Conservation (phyloP, 2,888 invertebrate species). For the Eurois occulta region DNA sequence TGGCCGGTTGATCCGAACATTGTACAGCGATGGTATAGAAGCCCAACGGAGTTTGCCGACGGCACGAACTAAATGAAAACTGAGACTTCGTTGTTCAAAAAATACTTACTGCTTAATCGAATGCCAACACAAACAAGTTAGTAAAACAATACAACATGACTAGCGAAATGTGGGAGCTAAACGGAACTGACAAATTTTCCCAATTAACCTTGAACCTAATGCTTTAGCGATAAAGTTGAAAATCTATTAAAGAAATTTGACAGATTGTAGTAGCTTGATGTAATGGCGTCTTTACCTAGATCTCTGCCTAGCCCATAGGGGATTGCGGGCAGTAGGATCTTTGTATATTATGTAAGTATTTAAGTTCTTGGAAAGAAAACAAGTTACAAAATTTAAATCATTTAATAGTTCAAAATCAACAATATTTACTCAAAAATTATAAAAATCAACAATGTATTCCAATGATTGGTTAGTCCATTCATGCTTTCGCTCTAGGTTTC, state of each 20-base stretch:
- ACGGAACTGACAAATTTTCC: too few species aligned
- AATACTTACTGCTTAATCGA: not conserved
- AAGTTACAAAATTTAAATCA: not conserved
- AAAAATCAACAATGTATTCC: constrained; percentile 19
- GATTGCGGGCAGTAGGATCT: too few species aligned
- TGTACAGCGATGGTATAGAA: not conserved
- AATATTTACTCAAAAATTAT: constrained; percentile 16
- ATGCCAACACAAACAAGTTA: not conserved
- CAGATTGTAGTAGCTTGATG: too few species aligned
- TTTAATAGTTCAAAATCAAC: constrained; percentile 18
- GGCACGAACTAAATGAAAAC: not conserved
- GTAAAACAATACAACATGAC: not conserved
- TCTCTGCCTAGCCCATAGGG: too few species aligned
- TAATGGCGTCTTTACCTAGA: too few species aligned
- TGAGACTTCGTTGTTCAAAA: not conserved
- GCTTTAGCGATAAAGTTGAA: too few species aligned
- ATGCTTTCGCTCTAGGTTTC: constrained; percentile 76
- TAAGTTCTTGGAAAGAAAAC: constrained; percentile 14
- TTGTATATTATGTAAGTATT: not conserved
- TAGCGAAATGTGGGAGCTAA: not conserved
- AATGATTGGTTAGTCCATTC: not conserved
- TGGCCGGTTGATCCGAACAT: not conserved
- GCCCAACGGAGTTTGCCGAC: not conserved
- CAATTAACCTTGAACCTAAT: too few species aligned
- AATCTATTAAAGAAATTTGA: too few species aligned